Evolutionary conservation across 2,888 invertebrate species (phyloP), one percentile per base, ranked within the genome.

Genomic region (Deladenus siricidicola): DNA sequence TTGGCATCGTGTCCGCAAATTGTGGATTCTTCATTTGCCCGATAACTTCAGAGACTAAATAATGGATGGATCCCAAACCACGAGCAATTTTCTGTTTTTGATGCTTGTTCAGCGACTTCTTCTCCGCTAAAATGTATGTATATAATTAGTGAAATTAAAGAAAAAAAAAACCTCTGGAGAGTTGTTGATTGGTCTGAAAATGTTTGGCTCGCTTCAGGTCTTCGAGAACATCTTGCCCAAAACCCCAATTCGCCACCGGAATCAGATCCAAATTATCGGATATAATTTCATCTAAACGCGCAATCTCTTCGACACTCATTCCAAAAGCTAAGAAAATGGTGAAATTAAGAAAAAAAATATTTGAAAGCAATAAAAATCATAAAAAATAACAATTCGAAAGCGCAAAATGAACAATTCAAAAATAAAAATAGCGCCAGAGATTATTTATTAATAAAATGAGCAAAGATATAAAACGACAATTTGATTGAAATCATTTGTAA

Each of bases 201-300:
- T 72, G 71, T 49, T 71, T 73, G 17, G 64, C 49, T 59, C 68
- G 63, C 29, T 67, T 66, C 26, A 73, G 45, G 14, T 57, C 58
- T 14, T 71, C 70, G 28, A 64, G 64, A 4, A 69, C 67, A 24
- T 62, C 63, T 19, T 71, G 68, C 48, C 70, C 71, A 47, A 73
- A 71, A 21, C 72, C 73, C 72, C 72, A 74, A 45, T 56, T 58
- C 2, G 45, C 29, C n/a, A 30, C 44, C 17, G 24, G 23, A 44
- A 28, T 34, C 8, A 6, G 14, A 34, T 34, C 39, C 39, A 34
- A 34, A 34, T 34, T 34, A 34, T 34, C 39, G 39, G 39, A 10
- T 10, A 34, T 10, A 10, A 34, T 10, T 6, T 6, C 39, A 14
- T 34, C 39, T 14, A 34, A 14, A 6, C 39, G 6, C 6, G 39